Evolutionary conservation across 2,888 invertebrate species (phyloP).

Genomic region (Xestia ashworthii): DNA sequence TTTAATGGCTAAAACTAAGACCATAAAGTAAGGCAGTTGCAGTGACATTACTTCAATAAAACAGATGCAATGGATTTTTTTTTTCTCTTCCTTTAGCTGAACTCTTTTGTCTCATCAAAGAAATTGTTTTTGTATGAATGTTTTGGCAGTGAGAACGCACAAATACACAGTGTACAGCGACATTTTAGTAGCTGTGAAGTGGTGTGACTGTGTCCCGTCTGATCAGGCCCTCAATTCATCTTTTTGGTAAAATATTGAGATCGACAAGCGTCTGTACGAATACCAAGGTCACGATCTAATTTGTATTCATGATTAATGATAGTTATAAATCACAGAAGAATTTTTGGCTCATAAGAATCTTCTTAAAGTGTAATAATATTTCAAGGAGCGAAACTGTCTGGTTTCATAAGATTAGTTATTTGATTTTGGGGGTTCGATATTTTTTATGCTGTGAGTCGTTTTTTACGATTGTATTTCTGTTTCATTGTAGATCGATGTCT

Average conservation of each 20-base stretch:
- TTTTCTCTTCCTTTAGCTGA: background rate
- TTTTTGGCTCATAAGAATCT: conserved; percentile 52
- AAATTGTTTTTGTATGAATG: background rate
- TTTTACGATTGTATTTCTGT: background rate
- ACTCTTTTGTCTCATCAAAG: background rate
- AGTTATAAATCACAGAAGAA: conserved; percentile 57
- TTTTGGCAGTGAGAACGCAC: background rate
- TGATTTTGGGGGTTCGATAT: conserved; percentile 22
- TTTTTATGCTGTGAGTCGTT: background rate
- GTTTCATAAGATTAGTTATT: conserved; percentile 24
- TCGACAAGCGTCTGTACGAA: conserved; percentile 48
- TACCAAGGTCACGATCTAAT: conserved; percentile 54
- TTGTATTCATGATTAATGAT: conserved; percentile 59
- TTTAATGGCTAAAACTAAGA: background rate
- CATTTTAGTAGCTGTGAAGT: background rate
- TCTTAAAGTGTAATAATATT: conserved; percentile 48
- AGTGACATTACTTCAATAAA: background rate
- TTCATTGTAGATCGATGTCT: background rate
- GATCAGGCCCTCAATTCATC: conserved; percentile 37
- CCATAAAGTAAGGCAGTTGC: background rate
- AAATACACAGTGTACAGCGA: background rate
- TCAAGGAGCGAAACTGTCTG: conserved; percentile 34
- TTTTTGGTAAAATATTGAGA: conserved; percentile 48
- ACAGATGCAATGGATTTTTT: background rate
- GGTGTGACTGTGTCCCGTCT: background rate